Base-by-base conservation (phyloP, 2,888 invertebrate species). In the Carpatolechia fugitivella region DNA sequence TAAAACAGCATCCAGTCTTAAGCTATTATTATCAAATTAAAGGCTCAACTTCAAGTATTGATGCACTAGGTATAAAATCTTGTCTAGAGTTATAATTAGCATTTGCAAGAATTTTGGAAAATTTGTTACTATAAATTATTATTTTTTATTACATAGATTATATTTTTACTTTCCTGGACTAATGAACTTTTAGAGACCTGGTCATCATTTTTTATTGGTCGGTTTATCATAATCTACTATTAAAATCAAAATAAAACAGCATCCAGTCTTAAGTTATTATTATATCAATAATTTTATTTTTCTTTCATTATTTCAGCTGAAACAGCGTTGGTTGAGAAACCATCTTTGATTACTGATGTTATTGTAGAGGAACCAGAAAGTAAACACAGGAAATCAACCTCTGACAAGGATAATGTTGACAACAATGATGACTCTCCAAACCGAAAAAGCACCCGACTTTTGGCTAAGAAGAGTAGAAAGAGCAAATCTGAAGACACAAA, bases 1-100 rank as follows among this genome's bases (percentile, higher is more conserved):
- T n/a, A n/a, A n/a, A n/a, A n/a, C n/a, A n/a, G n/a, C n/a, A n/a
- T n/a, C n/a, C n/a, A n/a, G n/a, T n/a, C n/a, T n/a, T n/a, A n/a
- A n/a, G n/a, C n/a, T n/a, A n/a, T n/a, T n/a, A n/a, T n/a, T n/a
- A n/a, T n/a, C n/a, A n/a, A n/a, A n/a, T n/a, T n/a, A 87, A 81
- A 59, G 80, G 84, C 61, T 90, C 88, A 3, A 60, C 79, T 54
- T 77, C 86, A 11, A 86, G 76, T 69, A 59, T 81, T 63, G 87
- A 88, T 57, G 82, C 80, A 59, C 67, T 65, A 73, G 84, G 89
- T 88, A 73, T 11, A 6, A 5, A 4, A 24, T n/a, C n/a, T n/a
- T n/a, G n/a, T n/a, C n/a, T n/a, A n/a, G n/a, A n/a, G n/a, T n/a
- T n/a, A n/a, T n/a, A n/a, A n/a, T n/a, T n/a, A n/a, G n/a, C n/a